Evolutionary conservation across 2,113 vertebrate species (phyloP), one percentile per base, ranked within the genome.

Genomic region (Forbesichthys papilliferus): DNA sequence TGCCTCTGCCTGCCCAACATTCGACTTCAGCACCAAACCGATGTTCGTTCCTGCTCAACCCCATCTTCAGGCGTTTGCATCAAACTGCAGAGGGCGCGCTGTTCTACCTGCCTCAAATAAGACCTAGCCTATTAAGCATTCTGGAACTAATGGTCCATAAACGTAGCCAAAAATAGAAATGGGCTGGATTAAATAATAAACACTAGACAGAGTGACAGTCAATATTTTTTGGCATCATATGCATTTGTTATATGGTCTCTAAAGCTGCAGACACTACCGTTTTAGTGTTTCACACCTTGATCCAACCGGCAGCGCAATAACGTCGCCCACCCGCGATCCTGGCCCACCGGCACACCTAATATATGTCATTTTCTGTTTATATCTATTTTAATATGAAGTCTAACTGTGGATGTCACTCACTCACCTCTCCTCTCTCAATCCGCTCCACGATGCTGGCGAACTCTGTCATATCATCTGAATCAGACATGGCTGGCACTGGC

Each of bases 381-480:
- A 48, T 14, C 64, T 14, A 83, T 81, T 79, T 80, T 78, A 79
- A 63, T 16, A 27, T 16, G 9, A 60, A 48, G 9, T 69, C 14
- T 36, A 56, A 56, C 54, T 61, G 20, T 67, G 69, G 61, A 6
- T 56, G 6, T 73, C 85, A n/a, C 12, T 10, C 48, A 52, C 93
- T 90, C 86, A 97, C 96, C 96, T 96, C 93, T 78, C 92, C 95
- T 66, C 84, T 79, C 75, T 93, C 92, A 72, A 98, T 87, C 66
- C 95, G 79, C 73, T 96, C 95, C 91, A 95, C 80, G 81, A 97
- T 92, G 89, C 94, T 96, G 75, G 88, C 90, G 75, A 98, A 97
- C 77, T 93, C 93, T 11, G 88, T 53, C 20, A 92, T 79, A 7
- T 93, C 94, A 54, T 90, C 92, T 0, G 93, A 85, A 68, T 88